Evolutionary conservation across 92 coral and sea anemone genomes (phyloP).

Genomic region (Chrysogorgia sp.): DNA sequence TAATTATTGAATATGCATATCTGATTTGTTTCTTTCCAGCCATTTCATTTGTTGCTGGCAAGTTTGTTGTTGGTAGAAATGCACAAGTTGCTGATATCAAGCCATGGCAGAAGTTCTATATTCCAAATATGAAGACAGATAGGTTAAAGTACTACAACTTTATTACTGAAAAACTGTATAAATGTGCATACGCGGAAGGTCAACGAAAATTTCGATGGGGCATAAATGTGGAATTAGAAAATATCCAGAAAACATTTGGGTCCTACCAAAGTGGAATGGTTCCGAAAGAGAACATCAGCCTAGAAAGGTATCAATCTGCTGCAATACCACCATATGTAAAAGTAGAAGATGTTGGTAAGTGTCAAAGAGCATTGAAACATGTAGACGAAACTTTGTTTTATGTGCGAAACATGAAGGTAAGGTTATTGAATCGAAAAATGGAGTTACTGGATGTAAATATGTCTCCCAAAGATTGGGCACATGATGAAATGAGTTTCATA

Average conservation of each 20-base stretch:
- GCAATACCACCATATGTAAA: constrained; percentile 5
- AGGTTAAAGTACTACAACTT: constrained; percentile 41
- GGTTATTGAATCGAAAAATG: constrained; percentile 8
- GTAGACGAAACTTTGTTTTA: constrained; percentile 9
- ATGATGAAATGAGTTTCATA: constrained; percentile 14
- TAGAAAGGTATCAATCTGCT: constrained; percentile 12
- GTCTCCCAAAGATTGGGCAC: constrained; percentile 11
- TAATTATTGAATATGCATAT: too few species aligned
- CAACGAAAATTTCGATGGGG: constrained; percentile 43
- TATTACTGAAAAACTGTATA: constrained; percentile 26
- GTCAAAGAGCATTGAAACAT: constrained; percentile 21
- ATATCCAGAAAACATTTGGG: constrained; percentile 39
- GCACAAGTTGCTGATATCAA: neutral
- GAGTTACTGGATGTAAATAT: constrained; percentile 15
- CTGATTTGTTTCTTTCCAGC: too few species aligned
- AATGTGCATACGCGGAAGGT: constrained; percentile 25
- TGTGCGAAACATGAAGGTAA: constrained; percentile 18
- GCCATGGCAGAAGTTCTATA: constrained; percentile 31
- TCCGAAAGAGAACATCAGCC: constrained; percentile 40
- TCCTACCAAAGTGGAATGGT: constrained; percentile 38
- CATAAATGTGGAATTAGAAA: constrained; percentile 17
- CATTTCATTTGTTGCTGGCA: too few species aligned
- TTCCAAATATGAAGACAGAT: constrained; percentile 37
- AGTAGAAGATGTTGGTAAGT: constrained; percentile 16
- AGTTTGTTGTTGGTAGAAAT: too few species aligned